Percentiles rank a stretch among this genome's conserved stretches.
Evolutionary conservation across 1,140 invertebrate species (phyloP).

Genomic region (Apis mellifera): Amel_HAv3.1 CM009931.2:19534501-19535000

Average conservation of each 20-base stretch:
- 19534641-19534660: too few species aligned
- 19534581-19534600: too few species aligned
- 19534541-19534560: too few species aligned
- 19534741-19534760: not conserved
- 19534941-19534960: slow-evolving; percentile 55
- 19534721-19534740: slow-evolving; percentile 32
- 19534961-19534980: slow-evolving; percentile 49
- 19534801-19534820: slow-evolving; percentile 47
- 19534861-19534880: slow-evolving; percentile 21
- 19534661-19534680: too few species aligned
- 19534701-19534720: slow-evolving; percentile 1
- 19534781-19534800: slow-evolving; percentile 19
- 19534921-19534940: slow-evolving; percentile 70
- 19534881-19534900: slow-evolving; percentile 23
- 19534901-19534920: slow-evolving; percentile 63
- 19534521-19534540: too few species aligned
- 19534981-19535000: slow-evolving; percentile 56
- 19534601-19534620: too few species aligned
- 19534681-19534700: not conserved
- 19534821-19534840: slow-evolving; percentile 16
- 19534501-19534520: too few species aligned
- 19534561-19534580: too few species aligned
- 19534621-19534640: too few species aligned
- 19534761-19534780: not conserved
- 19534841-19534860: not conserved